Percentiles rank a stretch among this genome's conserved stretches.
These are phyloP conservation scores for Quiscalus mexicanus DNA, from an alignment of 2,113 vertebrate genomes.

Conservation along the genomic window DNA sequence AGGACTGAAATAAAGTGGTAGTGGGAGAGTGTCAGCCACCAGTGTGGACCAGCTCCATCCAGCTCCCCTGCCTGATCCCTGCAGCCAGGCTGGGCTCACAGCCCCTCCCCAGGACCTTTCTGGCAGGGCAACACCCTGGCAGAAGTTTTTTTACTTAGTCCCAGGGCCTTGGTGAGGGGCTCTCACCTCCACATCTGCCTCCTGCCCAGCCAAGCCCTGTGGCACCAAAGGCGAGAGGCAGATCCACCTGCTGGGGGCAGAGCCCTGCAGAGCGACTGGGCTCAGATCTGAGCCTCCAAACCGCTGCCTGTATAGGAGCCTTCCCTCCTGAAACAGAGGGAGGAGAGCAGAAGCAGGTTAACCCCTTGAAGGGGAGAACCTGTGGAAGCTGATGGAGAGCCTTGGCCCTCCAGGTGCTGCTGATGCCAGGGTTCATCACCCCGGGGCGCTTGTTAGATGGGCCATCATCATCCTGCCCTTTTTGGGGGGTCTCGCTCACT, in stretches of 20 bases:
- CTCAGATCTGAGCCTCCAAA: neutral
- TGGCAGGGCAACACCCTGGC: fast-evolving
- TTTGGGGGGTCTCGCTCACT: fast-evolving
- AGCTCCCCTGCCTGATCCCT: neutral
- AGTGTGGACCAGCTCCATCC: neutral
- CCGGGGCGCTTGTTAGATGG: fast-evolving
- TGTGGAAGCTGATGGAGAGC: neutral
- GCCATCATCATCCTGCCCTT: neutral
- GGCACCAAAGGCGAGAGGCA: fast-evolving
- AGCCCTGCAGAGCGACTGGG: neutral
- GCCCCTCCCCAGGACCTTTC: neutral
- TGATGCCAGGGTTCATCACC: neutral
- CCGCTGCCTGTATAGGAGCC: fast-evolving
- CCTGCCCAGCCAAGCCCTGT: fast-evolving
- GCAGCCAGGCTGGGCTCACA: neutral
- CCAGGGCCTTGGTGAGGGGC: fast-evolving
- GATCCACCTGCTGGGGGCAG: neutral
- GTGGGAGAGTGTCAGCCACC: neutral
- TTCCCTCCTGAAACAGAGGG: neutral
- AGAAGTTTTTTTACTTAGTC: neutral
- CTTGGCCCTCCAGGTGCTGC: fast-evolving
- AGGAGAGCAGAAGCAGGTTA: neutral
- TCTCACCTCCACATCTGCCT: neutral
- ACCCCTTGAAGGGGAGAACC: neutral
- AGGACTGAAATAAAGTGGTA: neutral